Evolutionary conservation across 2,113 vertebrate species (phyloP), one percentile per base, ranked within the genome.

Genomic region (Nicator chloris): DNA sequence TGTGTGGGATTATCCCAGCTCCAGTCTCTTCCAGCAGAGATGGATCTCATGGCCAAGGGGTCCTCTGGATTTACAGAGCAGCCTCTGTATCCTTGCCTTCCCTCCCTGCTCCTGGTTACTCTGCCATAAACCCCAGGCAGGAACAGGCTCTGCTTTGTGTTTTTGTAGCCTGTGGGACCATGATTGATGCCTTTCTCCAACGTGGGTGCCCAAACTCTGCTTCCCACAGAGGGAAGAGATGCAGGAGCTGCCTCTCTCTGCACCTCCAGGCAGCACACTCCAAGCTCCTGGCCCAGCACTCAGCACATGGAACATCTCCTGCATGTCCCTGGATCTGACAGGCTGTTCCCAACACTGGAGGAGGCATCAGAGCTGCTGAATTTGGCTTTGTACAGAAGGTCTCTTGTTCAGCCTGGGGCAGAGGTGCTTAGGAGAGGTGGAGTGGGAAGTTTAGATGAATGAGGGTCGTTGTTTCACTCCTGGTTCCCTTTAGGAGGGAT

Each of bases 381-480:
- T 30, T 87, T 12, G 45, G 59, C 72, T 82, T 56, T 39, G 61
- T 60, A 97, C 91, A 95, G 84, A 93, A 51, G 81, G 61, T 56
- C 77, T 82, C 81, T 93, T 95, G 93, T 97, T 96, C 66, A 42
- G n/a, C 6, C 0, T 7, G 23, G 17, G 39, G 56, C 73, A 91
- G 91, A 78, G 89, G 86, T 79, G 73, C 44, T 31, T 40, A 83
- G 77, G 82, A 88, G 92, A 71, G 57, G 45, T 86, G 19, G 82
- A 27, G 47, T 49, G 24, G 84, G 83, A 75, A 72, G 70, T 40
- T 12, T 28, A 7, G 63, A 61, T 97, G 94, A 97, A 96, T 95
- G 89, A 50, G 30, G 27, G 28, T n/a, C 1, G 1, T 96, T 97
- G 94, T 97, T 93, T 50, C 45, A 7, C 63, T 89, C 81, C 70